These are phyloP conservation scores for Tyto alba DNA, from an alignment of 2,113 vertebrate genomes.

Conservation along the genomic window DNA sequence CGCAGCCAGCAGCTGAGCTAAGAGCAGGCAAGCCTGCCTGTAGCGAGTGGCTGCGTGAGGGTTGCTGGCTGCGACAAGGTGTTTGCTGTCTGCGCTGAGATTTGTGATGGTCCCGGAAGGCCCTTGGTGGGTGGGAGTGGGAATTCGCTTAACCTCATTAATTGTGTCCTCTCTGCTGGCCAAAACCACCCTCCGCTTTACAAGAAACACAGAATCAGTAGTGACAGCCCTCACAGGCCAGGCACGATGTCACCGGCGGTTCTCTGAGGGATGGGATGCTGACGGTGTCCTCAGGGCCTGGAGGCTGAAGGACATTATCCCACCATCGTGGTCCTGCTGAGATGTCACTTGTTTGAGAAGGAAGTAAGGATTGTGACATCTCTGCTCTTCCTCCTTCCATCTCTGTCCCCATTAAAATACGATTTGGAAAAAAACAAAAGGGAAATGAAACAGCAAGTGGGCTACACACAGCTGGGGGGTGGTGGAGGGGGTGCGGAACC, in stretches of 20 bases:
- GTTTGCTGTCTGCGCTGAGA: neutral
- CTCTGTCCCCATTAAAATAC: neutral
- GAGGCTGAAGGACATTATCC: neutral
- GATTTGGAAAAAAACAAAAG: neutral
- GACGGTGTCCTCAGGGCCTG: neutral
- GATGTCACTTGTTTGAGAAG: neutral
- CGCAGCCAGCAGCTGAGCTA: constrained; percentile 23
- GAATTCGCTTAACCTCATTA: neutral
- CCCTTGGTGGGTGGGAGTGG: constrained; percentile 24
- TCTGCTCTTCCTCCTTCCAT: neutral
- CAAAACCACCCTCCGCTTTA: neutral
- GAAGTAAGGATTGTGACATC: neutral
- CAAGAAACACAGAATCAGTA: neutral
- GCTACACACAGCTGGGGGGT: neutral
- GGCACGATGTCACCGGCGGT: rapidly evolving
- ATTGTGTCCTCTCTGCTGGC: neutral
- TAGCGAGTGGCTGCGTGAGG: neutral
- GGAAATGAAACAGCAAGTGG: neutral
- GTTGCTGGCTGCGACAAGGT: neutral
- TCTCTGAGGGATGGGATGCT: neutral
- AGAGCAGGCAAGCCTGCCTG: neutral
- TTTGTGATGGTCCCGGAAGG: neutral
- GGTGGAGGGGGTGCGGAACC: neutral
- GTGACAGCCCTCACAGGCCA: neutral
- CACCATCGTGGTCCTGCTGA: rapidly evolving